These are phyloP conservation scores for Trochalopteron elliotii DNA, from an alignment of 2,113 vertebrate species.

Conservation along the genomic window DNA sequence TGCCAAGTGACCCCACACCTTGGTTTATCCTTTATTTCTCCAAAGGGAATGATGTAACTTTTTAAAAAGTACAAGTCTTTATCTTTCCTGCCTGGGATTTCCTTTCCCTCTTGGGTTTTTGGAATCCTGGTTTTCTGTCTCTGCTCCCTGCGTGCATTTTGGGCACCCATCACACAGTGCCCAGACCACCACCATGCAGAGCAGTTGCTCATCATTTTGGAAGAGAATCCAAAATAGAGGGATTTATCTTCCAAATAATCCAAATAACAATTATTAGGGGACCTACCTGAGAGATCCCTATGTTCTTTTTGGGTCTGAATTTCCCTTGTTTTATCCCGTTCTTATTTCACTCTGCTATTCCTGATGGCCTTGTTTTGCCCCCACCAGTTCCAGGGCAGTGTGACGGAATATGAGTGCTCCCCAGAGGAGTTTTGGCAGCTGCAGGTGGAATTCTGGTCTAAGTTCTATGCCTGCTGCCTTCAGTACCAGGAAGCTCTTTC, in stretches of 20 bases:
- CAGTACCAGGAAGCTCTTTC: constrained; percentile 93
- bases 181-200: neutral
- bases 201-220: neutral
- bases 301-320: neutral
- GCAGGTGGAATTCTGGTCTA: constrained; percentile 95
- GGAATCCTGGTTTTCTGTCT: neutral
- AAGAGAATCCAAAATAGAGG: neutral
- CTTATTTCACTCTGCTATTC: neutral
- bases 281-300: neutral
- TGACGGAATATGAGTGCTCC: constrained; percentile 91
- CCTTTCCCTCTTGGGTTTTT: neutral
- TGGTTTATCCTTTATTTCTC: neutral
- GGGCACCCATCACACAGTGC: neutral
- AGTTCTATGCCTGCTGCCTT: constrained; percentile 92
- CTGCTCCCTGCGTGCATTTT: fast-evolving
- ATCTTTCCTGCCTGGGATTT: neutral
- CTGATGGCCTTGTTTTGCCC: neutral
- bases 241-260: neutral
- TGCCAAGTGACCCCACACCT: neutral
- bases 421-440: constrained; percentile 91
- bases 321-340: neutral
- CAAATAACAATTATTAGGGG: neutral
- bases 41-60: neutral
- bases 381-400: constrained; percentile 85
- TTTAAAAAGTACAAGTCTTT: neutral